Conservation (phyloP, 2,888 invertebrate genomes). For the Sicus ferrugineus region DNA sequence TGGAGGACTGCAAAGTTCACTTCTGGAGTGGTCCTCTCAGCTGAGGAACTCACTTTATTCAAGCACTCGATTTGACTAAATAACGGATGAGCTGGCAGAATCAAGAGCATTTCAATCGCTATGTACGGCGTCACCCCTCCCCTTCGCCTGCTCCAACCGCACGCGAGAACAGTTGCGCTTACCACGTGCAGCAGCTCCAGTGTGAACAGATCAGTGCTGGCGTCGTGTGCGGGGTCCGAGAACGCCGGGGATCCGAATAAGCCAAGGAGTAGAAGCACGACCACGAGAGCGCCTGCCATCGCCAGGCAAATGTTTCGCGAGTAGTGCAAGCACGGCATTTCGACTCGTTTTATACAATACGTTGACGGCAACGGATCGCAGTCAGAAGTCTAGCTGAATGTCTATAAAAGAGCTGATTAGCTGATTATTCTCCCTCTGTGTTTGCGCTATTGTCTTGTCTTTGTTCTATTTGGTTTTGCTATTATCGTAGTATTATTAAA, state of each 20-base stretch:
- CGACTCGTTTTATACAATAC: slow-evolving; percentile 48
- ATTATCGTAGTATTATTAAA: too few species aligned
- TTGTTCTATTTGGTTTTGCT: not conserved
- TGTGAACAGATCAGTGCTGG: slow-evolving; percentile 52
- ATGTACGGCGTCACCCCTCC: not conserved
- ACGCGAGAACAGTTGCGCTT: slow-evolving; percentile 43
- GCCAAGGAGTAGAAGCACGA: slow-evolving; percentile 54
- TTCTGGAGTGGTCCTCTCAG: too few species aligned
- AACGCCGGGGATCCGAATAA: slow-evolving; percentile 52
- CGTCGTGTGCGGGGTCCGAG: slow-evolving; percentile 47
- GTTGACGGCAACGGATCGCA: too few species aligned
- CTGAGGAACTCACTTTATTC: too few species aligned
- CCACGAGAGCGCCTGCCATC: slow-evolving; percentile 56
- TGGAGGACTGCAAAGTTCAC: too few species aligned
- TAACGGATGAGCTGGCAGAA: not conserved
- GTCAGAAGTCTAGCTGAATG: not conserved
- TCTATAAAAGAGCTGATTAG: not conserved
- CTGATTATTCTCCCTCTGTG: slow-evolving; percentile 2
- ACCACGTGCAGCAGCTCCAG: slow-evolving; percentile 62
- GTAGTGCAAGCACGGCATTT: slow-evolving; percentile 61
- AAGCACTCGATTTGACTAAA: too few species aligned
- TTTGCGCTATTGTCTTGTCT: not conserved
- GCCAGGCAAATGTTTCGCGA: slow-evolving; percentile 57
- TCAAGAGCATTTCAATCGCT: not conserved
- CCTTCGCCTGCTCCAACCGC: not conserved